These are phyloP conservation scores for Rhizomys pruinosus DNA, from an alignment of 2,113 vertebrate genomes.

Conservation along the genomic window DNA sequence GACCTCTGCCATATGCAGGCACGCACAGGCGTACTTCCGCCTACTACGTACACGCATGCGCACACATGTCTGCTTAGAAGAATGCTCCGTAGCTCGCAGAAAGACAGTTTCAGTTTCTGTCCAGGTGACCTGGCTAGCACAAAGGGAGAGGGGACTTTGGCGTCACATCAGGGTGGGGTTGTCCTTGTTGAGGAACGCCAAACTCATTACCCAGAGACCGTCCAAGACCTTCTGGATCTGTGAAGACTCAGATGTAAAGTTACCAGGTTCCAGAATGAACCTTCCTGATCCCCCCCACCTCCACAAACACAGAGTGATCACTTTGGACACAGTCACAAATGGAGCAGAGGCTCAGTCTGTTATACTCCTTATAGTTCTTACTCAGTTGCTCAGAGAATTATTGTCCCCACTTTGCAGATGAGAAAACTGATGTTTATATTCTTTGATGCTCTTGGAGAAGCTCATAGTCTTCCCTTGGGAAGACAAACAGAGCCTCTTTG, in stretches of 20 bases:
- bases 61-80: not conserved
- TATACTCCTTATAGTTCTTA: not conserved
- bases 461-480: not conserved
- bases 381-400: accelerated
- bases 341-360: not conserved
- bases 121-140: not conserved
- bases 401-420: not conserved
- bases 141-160: too few relatives aligned
- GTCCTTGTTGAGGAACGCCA: not conserved
- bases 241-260: not conserved
- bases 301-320: too few relatives aligned
- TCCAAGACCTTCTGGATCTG: not conserved
- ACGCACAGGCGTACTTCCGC: not conserved
- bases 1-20: not conserved
- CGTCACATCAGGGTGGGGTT: not conserved
- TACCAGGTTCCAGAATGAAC: not conserved
- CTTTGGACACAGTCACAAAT: not conserved
- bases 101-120: not conserved
- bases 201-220: accelerated
- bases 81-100: not conserved
- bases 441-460: not conserved
- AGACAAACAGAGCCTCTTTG: too few relatives aligned
- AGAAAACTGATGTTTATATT: not conserved
- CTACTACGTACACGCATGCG: too few relatives aligned
- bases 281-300: not conserved